Evolutionary conservation across 2,113 vertebrate species (phyloP).

Genomic region (Gavia stellata): DNA sequence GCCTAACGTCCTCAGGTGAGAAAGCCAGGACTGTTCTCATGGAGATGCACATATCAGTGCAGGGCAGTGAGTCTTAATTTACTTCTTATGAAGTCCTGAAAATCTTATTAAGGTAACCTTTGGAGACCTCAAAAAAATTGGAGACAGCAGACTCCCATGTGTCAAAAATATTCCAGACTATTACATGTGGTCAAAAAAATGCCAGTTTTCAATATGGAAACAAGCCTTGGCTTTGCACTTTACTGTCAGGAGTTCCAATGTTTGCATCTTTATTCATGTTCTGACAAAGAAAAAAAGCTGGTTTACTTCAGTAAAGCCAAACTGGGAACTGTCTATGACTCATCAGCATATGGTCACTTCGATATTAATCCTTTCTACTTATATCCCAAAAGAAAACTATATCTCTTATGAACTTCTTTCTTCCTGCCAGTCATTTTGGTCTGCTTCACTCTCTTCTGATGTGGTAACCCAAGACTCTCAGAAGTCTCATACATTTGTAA

Average conservation of each 20-base stretch:
- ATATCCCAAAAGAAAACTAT: background rate
- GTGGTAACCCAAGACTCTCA: background rate
- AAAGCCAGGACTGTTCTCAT: background rate
- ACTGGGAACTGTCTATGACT: background rate
- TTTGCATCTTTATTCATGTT: background rate
- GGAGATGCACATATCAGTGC: background rate
- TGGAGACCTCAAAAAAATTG: background rate
- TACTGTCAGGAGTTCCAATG: background rate
- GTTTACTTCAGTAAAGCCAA: background rate
- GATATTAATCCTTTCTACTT: background rate
- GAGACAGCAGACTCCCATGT: background rate
- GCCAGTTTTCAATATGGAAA: background rate
- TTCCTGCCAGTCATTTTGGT: background rate
- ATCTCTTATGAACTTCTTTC: background rate
- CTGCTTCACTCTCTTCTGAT: background rate
- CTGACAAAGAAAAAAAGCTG: background rate
- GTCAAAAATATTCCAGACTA: background rate
- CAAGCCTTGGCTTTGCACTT: background rate
- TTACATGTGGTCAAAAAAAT: background rate
- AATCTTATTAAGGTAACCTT: background rate
- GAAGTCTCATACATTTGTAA: background rate
- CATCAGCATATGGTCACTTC: background rate
- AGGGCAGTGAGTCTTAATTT: background rate
- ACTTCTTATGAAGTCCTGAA: background rate
- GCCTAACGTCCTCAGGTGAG: background rate